Evolutionary conservation across 1,140 invertebrate genomes (phyloP).

Genomic region (Stenopsyche tienmushanensis): DNA sequence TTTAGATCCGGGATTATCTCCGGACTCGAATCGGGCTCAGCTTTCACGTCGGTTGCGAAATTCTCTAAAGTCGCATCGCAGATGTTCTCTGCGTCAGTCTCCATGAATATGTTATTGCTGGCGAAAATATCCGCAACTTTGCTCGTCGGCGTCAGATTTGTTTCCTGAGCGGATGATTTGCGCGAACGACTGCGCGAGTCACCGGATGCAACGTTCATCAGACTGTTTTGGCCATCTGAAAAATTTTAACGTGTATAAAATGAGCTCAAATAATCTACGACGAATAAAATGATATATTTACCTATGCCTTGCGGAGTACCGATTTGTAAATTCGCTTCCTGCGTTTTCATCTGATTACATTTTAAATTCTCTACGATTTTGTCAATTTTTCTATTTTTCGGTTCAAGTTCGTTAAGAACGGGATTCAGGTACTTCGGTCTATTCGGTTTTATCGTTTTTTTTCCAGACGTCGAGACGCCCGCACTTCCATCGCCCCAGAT

Average conservation of each 20-base stretch:
- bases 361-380: conserved; percentile 40
- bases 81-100: conserved; percentile 32
- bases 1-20: conserved; percentile 36
- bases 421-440: conserved; percentile 36
- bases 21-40: conserved; percentile 31
- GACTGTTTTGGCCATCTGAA: conserved; percentile 34
- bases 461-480: conserved; percentile 7
- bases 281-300: background rate
- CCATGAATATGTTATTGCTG: conserved; percentile 39
- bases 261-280: background rate
- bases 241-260: background rate
- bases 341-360: conserved; percentile 35
- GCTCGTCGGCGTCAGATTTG: conserved; percentile 6
- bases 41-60: conserved; percentile 32
- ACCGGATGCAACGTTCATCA: conserved; percentile 22
- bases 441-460: conserved; percentile 26
- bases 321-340: conserved; percentile 12
- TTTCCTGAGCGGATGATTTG: conserved; percentile 14
- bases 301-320: background rate
- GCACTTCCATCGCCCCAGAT: conserved; percentile 28
- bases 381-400: conserved; percentile 40
- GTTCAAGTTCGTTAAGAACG: conserved; percentile 35
- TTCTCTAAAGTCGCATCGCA: conserved; percentile 40
- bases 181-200: too few relatives aligned
- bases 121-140: conserved; percentile 38